Evolutionary conservation across 2,797 vertebrate genomes (phyloP).

Genomic region (Hydrocynus forskahlii): DNA sequence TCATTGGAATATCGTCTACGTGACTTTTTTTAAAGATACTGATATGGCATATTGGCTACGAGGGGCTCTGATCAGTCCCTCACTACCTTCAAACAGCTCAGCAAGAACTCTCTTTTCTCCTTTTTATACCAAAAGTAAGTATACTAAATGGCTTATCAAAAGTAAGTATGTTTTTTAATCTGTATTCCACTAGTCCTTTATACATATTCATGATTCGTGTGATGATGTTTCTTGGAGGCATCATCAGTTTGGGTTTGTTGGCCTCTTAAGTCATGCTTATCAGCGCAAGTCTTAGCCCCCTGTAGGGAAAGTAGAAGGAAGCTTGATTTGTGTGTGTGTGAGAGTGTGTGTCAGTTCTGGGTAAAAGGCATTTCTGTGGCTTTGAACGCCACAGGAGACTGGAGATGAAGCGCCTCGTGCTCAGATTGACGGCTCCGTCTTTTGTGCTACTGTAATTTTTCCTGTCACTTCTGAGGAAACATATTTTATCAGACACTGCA

Average conservation of each 20-base stretch:
- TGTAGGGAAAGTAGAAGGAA: conserved; percentile 60
- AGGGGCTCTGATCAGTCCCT: background rate
- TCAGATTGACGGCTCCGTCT: conserved; percentile 54
- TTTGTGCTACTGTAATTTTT: conserved; percentile 24
- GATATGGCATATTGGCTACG: background rate
- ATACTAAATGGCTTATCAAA: conserved; percentile 8
- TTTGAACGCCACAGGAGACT: conserved; percentile 40
- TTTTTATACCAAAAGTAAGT: background rate
- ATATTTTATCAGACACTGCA: conserved; percentile 19
- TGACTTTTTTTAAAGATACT: background rate
- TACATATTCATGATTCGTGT: conserved; percentile 22
- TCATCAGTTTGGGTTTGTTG: conserved; percentile 16
- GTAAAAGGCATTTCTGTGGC: conserved; percentile 21
- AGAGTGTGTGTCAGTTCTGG: conserved; percentile 41
- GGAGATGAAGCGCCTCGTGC: conserved; percentile 39
- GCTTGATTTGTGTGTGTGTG: conserved; percentile 52
- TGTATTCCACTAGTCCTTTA: background rate
- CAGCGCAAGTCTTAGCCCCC: conserved; percentile 56
- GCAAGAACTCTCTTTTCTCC: background rate
- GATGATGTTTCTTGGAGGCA: conserved; percentile 2
- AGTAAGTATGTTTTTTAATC: conserved; percentile 21
- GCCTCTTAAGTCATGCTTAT: conserved; percentile 46
- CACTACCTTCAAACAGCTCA: background rate
- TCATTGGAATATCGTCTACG: background rate
- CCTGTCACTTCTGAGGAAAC: conserved; percentile 29